Base-by-base conservation (phyloP, 2,888 invertebrate species). In the Hyppa rectilinea region DNA sequence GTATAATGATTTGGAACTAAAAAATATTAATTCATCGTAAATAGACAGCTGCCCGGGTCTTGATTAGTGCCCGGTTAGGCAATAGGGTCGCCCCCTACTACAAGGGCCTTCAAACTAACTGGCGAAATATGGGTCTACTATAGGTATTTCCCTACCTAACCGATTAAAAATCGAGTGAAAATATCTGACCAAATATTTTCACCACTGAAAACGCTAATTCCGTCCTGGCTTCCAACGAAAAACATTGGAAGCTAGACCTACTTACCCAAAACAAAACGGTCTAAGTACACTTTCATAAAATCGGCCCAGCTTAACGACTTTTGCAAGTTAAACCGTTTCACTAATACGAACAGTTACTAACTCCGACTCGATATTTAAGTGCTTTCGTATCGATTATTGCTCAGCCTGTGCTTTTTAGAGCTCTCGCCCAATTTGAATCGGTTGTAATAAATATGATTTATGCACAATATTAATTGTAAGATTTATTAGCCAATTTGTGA, bases 281-380 rank as follows among this genome's bases (percentile, higher is more conserved):
- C 69, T 71, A 80, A 81, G 82, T n/a, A 83, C 77, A 82, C 85
- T 86, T 87, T 84, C 87, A 86, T 87, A 85, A 85, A 85, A 87
- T 75, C 73, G 64, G 70, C 61, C 68, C 70, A 62, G 81, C 83
- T 80, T 86, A 88, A 86, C 81, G 86, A 87, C 80, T 85, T 84
- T 71, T 34, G 66, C 72, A 85, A 88, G 83, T 88, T 85, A 63
- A 76, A 69, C 81, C 83, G 73, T 86, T 87, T 78, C 67, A 81
- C 75, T 83, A 83, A 88, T 82, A 81, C 82, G 70, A 78, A 50
- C 68, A 67, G 71, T 75, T 72, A 68, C 67, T 78, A 71, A 71
- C 66, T 68, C 45, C 31, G 53, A 47, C 68, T 74, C 60, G 61
- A 78, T 78, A 84, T 78, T 84, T 78, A 70, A 84, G 78, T 70